A percentile compares a stretch with the other conserved stretches of the same genome.
Conservation (phyloP, 2,888 invertebrate species). For the Euplexia lucipara region DNA sequence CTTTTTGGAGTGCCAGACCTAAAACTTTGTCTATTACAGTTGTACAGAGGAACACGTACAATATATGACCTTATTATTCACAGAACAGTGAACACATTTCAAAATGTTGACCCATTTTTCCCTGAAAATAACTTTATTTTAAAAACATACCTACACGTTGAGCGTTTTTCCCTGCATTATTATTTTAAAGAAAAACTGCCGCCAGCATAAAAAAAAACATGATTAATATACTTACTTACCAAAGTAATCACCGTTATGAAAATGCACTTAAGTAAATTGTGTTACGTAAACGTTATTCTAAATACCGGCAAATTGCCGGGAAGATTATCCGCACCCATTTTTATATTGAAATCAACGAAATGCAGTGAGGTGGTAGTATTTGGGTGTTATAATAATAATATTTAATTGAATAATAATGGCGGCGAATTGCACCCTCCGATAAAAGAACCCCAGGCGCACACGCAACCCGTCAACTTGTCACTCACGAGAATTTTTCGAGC, state of each 20-base stretch:
- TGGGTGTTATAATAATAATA: slow-evolving; percentile 70
- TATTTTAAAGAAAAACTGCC: slow-evolving; percentile 14
- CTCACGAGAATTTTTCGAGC: slow-evolving; percentile 44
- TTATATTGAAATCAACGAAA: slow-evolving; percentile 70
- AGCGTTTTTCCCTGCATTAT: background rate
- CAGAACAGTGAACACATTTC: background rate
- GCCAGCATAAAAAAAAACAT: slow-evolving; percentile 34
- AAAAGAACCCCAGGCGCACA: slow-evolving; percentile 73
- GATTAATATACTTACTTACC: slow-evolving; percentile 52
- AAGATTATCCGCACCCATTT: slow-evolving; percentile 68
- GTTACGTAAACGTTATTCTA: slow-evolving; percentile 58
- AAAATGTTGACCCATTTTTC: slow-evolving; percentile 5
- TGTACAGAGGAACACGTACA: background rate
- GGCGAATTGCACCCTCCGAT: slow-evolving; percentile 72
- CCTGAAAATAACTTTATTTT: slow-evolving; percentile 3
- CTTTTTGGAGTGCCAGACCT: too few species aligned
- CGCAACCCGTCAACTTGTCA: slow-evolving; percentile 74
- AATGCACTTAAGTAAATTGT: slow-evolving; percentile 69
- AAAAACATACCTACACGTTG: background rate
- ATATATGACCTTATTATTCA: background rate
- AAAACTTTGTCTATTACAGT: background rate
- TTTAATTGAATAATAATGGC: slow-evolving; percentile 83
- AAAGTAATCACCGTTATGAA: slow-evolving; percentile 58
- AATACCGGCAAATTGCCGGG: slow-evolving; percentile 65
- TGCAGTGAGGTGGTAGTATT: slow-evolving; percentile 60